A percentile compares a stretch with the other conserved stretches of the same genome.
Conservation (phyloP, 2,797 vertebrate genomes). For the Leuciscus waleckii region DNA sequence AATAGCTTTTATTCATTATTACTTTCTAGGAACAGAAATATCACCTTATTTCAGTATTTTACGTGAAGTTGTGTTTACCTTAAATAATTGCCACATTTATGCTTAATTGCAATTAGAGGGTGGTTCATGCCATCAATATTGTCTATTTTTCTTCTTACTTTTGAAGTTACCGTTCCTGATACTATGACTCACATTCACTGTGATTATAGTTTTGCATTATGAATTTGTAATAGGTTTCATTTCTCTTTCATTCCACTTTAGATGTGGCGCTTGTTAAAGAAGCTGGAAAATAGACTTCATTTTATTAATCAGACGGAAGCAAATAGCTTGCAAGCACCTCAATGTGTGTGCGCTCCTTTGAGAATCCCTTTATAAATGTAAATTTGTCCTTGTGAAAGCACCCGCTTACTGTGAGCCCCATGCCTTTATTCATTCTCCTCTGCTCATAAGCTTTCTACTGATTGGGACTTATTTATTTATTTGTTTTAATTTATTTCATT, state of each 20-base stretch:
- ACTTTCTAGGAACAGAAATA: background rate
- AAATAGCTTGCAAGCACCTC: slow-evolving; percentile 47
- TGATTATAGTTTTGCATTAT: slow-evolving; percentile 46
- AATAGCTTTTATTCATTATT: background rate
- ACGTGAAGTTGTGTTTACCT: slow-evolving; percentile 3
- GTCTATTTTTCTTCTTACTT: background rate
- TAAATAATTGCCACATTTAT: slow-evolving; percentile 2
- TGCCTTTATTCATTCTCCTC: slow-evolving; percentile 48
- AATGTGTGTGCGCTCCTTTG: slow-evolving; percentile 37
- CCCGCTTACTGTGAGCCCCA: slow-evolving; percentile 36
- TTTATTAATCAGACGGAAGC: slow-evolving; percentile 56
- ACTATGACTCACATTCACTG: slow-evolving; percentile 19
- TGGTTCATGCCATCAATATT: background rate
- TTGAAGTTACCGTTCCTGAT: background rate
- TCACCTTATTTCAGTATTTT: background rate
- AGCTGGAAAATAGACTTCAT: slow-evolving; percentile 47
- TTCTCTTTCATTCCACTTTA: slow-evolving; percentile 48
- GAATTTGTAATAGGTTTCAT: slow-evolving; percentile 38
- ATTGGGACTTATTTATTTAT: slow-evolving; percentile 45
- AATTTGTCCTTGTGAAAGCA: slow-evolving; percentile 55
- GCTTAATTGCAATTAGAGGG: slow-evolving; percentile 1
- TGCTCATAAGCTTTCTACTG: slow-evolving; percentile 47
- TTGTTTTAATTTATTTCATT: slow-evolving; percentile 49
- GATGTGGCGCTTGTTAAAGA: slow-evolving; percentile 40
- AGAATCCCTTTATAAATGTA: slow-evolving; percentile 57